Evolutionary conservation across 2,797 vertebrate genomes (phyloP), one percentile per base, ranked within the genome.

Genomic region (Thripadectes ignobilis): DNA sequence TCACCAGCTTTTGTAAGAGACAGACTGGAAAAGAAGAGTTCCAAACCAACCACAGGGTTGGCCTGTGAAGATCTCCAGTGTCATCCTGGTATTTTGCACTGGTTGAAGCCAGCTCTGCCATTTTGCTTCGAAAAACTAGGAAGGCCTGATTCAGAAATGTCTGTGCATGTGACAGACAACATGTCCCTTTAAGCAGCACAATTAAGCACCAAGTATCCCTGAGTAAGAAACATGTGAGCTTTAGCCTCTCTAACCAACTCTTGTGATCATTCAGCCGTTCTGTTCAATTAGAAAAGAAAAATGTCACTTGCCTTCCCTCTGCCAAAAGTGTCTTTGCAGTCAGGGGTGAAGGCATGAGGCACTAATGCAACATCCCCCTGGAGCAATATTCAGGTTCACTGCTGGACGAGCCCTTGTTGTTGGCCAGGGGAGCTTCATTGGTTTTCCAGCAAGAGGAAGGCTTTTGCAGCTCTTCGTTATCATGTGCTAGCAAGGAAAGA

Each of bases 221-320:
- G 79, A 69, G 52, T 88, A 82, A 85, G 83, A 88, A 49, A 89
- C 63, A 89, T 58, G 43, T 24, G 69, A 4, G n/a, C 94, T 97
- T 97, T 92, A 86, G 78, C 76, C 87, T 95, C 83, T 97, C 84
- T 93, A 85, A 93, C 26, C 85, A 92, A 55, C 49, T 38, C 49
- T 46, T 55, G 54, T 94, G 95, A 97, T 97, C 97, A 94, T 87
- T 96, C 96, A 97, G 84, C 89, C 97, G 92, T 97, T 97, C 88
- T 89, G 52, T 95, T 95, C 95, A 96, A 96, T 97, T 95, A 97
- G 79, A 93, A 95, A 93, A 95, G 96, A 96, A 95, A 97, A 93
- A 67, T 81, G 94, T 95, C 96, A 93, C 52, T 79, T 69, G 84
- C 85, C 61, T 95, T 75, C 39, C 77, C 48, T 94, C 72, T 84